Evolutionary conservation across 2,113 vertebrate species (phyloP).

Genomic region (Oophaga pumilio): DNA sequence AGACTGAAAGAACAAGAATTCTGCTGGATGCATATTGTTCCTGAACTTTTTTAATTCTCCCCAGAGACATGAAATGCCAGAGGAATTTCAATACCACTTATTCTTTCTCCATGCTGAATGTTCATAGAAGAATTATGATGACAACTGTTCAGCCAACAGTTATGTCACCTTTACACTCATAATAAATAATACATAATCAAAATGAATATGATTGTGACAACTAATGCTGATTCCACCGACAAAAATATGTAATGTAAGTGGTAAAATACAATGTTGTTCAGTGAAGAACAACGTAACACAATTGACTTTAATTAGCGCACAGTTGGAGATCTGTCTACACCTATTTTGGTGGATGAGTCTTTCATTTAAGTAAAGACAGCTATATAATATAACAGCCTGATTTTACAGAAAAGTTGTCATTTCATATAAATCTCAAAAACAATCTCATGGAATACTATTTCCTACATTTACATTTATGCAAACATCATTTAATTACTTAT

Average conservation of each 20-base stretch:
- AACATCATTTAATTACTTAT: not conserved
- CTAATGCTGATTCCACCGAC: constrained; percentile 33
- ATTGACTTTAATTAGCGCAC: constrained; percentile 84
- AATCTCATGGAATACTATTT: not conserved
- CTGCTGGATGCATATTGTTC: too few relatives aligned
- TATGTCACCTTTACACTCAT: not conserved
- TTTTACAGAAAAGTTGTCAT: constrained; percentile 15
- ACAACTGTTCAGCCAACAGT: not conserved
- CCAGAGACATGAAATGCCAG: too few relatives aligned
- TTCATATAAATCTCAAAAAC: not conserved
- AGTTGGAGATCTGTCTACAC: constrained; percentile 79
- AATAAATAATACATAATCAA: not conserved
- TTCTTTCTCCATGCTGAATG: not conserved
- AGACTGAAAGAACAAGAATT: too few relatives aligned
- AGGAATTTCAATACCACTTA: too few relatives aligned
- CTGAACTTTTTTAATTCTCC: too few relatives aligned
- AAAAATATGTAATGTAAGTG: constrained; percentile 69
- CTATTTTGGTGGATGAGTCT: constrained; percentile 82
- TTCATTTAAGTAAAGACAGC: constrained; percentile 72
- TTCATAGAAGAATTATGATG: not conserved
- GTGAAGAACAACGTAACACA: constrained; percentile 76
- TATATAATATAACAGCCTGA: constrained; percentile 72
- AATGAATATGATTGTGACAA: constrained; percentile 11
- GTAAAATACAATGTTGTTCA: constrained; percentile 77
- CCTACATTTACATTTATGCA: not conserved